phyloP scores from a whole-genome alignment of 1,140 invertebrate species.

The Mycetomoellerius zeteki region DNA sequence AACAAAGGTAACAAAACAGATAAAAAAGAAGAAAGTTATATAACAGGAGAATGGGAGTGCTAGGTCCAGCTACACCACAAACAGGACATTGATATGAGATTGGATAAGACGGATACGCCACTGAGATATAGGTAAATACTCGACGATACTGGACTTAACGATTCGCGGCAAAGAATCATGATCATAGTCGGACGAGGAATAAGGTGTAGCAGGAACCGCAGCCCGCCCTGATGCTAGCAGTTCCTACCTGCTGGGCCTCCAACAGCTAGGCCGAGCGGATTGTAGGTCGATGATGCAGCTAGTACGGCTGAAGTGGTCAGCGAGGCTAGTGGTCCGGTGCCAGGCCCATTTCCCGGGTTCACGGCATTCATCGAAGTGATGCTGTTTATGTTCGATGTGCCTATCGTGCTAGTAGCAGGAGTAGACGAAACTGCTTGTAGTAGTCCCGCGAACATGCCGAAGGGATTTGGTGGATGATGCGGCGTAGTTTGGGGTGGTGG shows the following conservation, averaged over 20 bases:
- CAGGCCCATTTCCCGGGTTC: constrained; percentile 67
- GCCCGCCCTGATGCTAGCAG: constrained; percentile 86
- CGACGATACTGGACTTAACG: constrained; percentile 48
- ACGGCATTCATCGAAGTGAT: constrained; percentile 76
- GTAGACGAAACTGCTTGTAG: constrained; percentile 85
- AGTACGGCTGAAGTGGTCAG: constrained; percentile 92
- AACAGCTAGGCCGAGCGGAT: constrained; percentile 93
- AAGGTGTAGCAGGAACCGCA: constrained; percentile 86
- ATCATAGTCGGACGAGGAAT: constrained; percentile 71
- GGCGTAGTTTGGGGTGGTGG: constrained; percentile 77
- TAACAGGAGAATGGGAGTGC: constrained; percentile 82
- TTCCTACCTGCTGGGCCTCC: constrained; percentile 92
- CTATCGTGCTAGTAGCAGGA: constrained; percentile 78
- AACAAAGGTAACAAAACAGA: constrained; percentile 65
- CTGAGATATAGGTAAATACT: constrained; percentile 44
- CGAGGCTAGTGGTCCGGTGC: constrained; percentile 89
- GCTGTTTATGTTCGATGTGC: constrained; percentile 76
- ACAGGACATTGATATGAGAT: constrained; percentile 65
- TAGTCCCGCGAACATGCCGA: constrained; percentile 87
- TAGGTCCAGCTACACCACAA: constrained; percentile 86
- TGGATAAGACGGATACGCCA: constrained; percentile 67
- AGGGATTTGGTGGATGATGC: constrained; percentile 83
- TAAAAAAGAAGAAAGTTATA: constrained; percentile 48
- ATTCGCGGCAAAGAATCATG: constrained; percentile 47
- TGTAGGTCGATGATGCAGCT: constrained; percentile 91